A percentile compares a stretch with the other conserved stretches of the same genome.
Evolutionary conservation across 2,797 vertebrate species (phyloP).

Genomic region (Gymnoscopelus braueri): DNA sequence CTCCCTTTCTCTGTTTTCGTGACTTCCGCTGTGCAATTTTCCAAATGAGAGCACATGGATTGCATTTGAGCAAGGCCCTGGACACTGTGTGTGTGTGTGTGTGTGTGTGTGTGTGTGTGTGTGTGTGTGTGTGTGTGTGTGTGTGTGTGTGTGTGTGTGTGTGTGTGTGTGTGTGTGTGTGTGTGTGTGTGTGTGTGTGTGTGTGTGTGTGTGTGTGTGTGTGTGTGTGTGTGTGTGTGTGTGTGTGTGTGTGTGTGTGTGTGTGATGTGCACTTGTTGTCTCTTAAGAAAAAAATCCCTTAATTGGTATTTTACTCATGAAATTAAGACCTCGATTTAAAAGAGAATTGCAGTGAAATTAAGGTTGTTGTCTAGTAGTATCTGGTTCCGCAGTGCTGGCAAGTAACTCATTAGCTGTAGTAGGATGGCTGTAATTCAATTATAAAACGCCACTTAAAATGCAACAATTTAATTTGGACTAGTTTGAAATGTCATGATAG

Average conservation of each 20-base stretch:
- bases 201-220: slow-evolving; percentile 33
- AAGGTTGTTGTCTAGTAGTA: neutral
- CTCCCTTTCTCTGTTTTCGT: slow-evolving; percentile 50
- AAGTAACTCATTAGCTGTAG: slow-evolving; percentile 5
- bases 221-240: slow-evolving; percentile 24
- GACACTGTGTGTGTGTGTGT: slow-evolving; percentile 26
- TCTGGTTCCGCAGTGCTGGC: neutral
- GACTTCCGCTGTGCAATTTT: slow-evolving; percentile 66
- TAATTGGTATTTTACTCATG: neutral
- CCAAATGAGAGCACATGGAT: slow-evolving; percentile 59
- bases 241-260: slow-evolving; percentile 32
- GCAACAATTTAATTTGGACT: too few relatives aligned
- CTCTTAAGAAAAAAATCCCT: too few relatives aligned
- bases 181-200: slow-evolving; percentile 21
- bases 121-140: slow-evolving; percentile 10
- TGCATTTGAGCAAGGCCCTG: slow-evolving; percentile 52
- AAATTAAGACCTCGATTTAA: slow-evolving; percentile 15
- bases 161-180: slow-evolving; percentile 1
- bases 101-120: slow-evolving; percentile 30
- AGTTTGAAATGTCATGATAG: too few relatives aligned
- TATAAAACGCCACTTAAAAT: too few relatives aligned
- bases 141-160: neutral
- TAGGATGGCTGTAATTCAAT: neutral
- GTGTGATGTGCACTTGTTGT: neutral
- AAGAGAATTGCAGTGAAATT: neutral